These are phyloP conservation scores for Epinotia demarniana DNA, from an alignment of 2,888 invertebrate species.

Conservation along the genomic window DNA sequence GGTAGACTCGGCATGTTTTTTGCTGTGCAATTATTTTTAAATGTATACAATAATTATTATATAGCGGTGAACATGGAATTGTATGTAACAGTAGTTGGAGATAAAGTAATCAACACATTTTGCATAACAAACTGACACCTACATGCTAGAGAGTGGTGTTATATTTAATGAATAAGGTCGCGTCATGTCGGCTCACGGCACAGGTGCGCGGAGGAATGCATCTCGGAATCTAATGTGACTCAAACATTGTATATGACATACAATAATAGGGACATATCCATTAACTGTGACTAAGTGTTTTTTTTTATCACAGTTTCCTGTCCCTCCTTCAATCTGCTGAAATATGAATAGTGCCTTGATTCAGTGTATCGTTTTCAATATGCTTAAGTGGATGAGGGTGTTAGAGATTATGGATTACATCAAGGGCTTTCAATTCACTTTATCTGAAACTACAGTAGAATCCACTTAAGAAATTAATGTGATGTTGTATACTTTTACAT, in stretches of 20 bases:
- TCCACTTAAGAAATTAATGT: conserved; percentile 1
- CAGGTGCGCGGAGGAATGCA: conserved; percentile 47
- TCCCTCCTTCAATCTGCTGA: conserved; percentile 23
- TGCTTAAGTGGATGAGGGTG: conserved; percentile 1
- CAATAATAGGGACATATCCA: conserved; percentile 42
- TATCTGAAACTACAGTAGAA: conserved; percentile 9
- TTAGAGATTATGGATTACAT: not conserved
- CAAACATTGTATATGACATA: conserved; percentile 45
- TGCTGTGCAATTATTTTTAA: not conserved
- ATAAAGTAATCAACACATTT: conserved; percentile 26
- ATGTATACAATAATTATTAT: not conserved
- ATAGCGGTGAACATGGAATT: not conserved
- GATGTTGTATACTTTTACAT: not conserved
- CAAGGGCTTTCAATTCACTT: conserved; percentile 6
- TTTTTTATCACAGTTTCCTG: conserved; percentile 37
- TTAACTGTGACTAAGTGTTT: conserved; percentile 46
- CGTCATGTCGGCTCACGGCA: conserved; percentile 36
- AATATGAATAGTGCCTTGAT: not conserved
- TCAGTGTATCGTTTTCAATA: not conserved
- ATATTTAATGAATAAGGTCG: conserved; percentile 38
- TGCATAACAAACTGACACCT: conserved; percentile 39
- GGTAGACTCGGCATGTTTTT: no score
- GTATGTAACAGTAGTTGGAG: conserved; percentile 3
- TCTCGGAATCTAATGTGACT: conserved; percentile 47
- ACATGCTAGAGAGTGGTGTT: conserved; percentile 29